Evolutionary conservation across 2,888 invertebrate species (phyloP), one percentile per base, ranked within the genome.

Genomic region (Amaurobius ferox): DNA sequence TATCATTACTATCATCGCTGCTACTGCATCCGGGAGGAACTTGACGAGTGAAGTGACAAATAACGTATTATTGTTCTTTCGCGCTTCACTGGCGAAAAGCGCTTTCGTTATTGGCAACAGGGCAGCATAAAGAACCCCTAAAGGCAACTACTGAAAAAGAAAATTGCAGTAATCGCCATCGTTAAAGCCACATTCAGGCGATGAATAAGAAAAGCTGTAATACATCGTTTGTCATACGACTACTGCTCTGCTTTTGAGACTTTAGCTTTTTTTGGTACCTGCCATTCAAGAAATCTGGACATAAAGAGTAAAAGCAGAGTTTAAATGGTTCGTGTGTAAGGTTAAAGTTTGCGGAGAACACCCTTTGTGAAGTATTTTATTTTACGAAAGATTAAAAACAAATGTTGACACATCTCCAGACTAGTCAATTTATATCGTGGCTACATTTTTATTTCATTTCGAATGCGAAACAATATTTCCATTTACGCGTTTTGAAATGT

Each of bases 211-310:
- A 44, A 44, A 11, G 23, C 23, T 55, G 16, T 3, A n/a, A 1
- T 23, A 16, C 74, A 40, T 70, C 68, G 44, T 81, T 81, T 81
- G 81, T 81, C 81, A 68, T 35, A 64, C n/a, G 28, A 26, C 32
- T 61, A 62, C 39, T 19, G 68, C 61, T 35, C 13, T 23, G 79
- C 68, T 74, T 81, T 74, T 80, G 67, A 35, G 61, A 55, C 55
- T 61, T 68, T 44, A 7, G n/a, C 16, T 44, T 44, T 44, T 16
- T 44, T 16, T 9, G 6, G 11, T 35, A 35, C n/a, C n/a, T n/a
- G n/a, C n/a, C n/a, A n/a, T n/a, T n/a, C n/a, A n/a, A n/a, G n/a
- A n/a, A n/a, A n/a, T n/a, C 11, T 35, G 35, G 35, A 35, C 5
- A 7, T 35, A 35, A 35, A 35, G 35, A 11, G 35, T 35, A 35